These are phyloP conservation scores for Protodeltote pygarga DNA, from an alignment of 2,888 invertebrate genomes.

Conservation along the genomic window DNA sequence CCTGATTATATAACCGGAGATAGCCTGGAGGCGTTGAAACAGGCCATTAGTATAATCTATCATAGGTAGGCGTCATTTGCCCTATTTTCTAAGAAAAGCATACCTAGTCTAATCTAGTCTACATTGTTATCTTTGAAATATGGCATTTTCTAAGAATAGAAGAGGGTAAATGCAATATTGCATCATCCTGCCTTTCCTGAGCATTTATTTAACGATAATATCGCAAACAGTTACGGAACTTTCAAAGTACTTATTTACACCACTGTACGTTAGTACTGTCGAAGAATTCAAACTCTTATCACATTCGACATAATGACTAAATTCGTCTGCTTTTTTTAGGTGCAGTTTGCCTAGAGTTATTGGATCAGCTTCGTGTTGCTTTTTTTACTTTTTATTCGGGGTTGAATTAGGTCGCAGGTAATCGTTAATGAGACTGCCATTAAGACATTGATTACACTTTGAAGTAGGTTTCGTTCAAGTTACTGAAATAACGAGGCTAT, in stretches of 20 bases:
- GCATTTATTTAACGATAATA: constrained; percentile 5
- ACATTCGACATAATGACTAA: background rate
- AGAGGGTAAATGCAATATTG: no score
- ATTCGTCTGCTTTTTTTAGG: background rate
- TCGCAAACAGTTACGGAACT: background rate
- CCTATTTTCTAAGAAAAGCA: no score
- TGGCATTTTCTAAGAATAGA: no score
- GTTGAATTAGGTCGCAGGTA: background rate
- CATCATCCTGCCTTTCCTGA: no score
- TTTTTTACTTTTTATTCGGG: constrained; percentile 2
- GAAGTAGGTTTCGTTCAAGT: background rate
- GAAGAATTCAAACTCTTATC: background rate
- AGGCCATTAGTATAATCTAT: no score
- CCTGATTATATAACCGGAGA: no score
- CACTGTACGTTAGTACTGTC: background rate
- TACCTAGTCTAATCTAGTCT: no score
- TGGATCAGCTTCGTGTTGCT: constrained; percentile 5
- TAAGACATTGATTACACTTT: background rate
- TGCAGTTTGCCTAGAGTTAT: background rate
- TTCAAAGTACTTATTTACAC: background rate
- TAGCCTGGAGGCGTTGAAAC: no score
- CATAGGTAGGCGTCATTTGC: no score
- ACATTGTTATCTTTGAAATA: no score
- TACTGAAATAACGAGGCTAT: no score
- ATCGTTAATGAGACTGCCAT: constrained; percentile 10